Base-by-base conservation (phyloP, 1,140 invertebrate genomes). In the Zaprionus nigranus region DNA sequence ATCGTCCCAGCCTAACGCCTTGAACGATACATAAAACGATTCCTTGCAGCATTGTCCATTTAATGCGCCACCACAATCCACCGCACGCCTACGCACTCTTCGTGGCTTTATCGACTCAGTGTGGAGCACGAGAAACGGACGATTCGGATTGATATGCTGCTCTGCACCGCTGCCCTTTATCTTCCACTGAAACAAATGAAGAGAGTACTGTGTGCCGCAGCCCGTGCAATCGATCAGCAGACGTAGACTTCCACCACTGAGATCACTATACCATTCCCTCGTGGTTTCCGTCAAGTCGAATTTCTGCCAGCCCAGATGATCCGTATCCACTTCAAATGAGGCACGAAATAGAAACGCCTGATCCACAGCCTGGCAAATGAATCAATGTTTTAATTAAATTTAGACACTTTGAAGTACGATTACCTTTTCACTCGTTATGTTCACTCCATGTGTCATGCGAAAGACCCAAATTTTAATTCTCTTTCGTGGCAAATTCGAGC, bases 1-100 rank as follows among this genome's bases (percentile, higher is more conserved):
- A 93, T 98, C 97, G 92, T 98, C 97, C 98, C 98, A 99, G 64
- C 97, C 97, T 15, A 99, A 94, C 64, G 97, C 95, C 75, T 96
- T 96, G 93, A 99, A 99, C 92, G 95, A 97, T 51, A 99, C 97
- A 93, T 97, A 98, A 93, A 98, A 97, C 24, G 96, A 95, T 92
- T 98, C 96, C 83, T 98, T 97, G 93, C 98, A 98, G 93, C 98
- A 99, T 90, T 96, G 96, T 69, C 96, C 96, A 73, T 95, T 95
- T 59, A 94, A 93, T 74, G 95, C 96, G 64, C 94, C 96, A 90
- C 94, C 95, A 93, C 97, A 98, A 87, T 98, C 97, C 49, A 98
- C 94, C 38, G 97, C 96, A 56, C 96, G 94, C 84, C 97, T 95
- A 68, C 97, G 95, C 2, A 96, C 95, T 15, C 97, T 93, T 65